Percentiles rank a stretch among this genome's conserved stretches.
Conservation (phyloP, 2,888 invertebrate genomes). For the Caenorhabditis sp. region DNA sequence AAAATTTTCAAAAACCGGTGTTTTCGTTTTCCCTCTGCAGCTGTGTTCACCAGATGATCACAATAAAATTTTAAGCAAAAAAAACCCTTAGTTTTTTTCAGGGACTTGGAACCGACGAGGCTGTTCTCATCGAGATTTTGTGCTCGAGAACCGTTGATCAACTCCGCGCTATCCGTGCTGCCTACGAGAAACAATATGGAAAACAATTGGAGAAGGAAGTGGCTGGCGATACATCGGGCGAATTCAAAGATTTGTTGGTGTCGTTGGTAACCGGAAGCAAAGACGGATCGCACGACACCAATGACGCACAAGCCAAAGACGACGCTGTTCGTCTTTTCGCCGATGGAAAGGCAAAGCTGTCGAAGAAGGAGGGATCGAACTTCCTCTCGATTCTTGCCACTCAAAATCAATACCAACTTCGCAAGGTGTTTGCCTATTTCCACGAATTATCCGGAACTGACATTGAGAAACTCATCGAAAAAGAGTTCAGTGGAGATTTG, state of each 20-base stretch:
- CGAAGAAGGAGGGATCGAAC: constrained; percentile 49
- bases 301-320: constrained; percentile 50
- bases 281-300: constrained; percentile 51
- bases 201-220: constrained; percentile 51
- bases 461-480: constrained; percentile 59
- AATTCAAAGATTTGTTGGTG: constrained; percentile 77
- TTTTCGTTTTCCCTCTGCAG: too few relatives aligned
- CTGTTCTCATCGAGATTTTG: constrained; percentile 85
- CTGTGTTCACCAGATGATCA: constrained; percentile 3
- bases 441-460: constrained; percentile 42
- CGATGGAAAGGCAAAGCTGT: constrained; percentile 57
- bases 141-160: constrained; percentile 79
- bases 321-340: constrained; percentile 59
- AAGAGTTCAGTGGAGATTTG: constrained; percentile 65
- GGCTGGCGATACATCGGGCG: constrained; percentile 85
- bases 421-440: constrained; percentile 55
- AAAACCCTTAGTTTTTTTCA: background rate
- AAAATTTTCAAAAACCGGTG: background rate
- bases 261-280: constrained; percentile 66
- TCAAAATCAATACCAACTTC: constrained; percentile 59
- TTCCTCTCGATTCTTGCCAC: constrained; percentile 59
- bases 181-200: constrained; percentile 49
- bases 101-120: constrained; percentile 83
- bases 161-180: constrained; percentile 50
- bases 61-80: background rate